phyloP scores from a whole-genome alignment of 2,113 vertebrate species.

The Rhinoptilus africanus region DNA sequence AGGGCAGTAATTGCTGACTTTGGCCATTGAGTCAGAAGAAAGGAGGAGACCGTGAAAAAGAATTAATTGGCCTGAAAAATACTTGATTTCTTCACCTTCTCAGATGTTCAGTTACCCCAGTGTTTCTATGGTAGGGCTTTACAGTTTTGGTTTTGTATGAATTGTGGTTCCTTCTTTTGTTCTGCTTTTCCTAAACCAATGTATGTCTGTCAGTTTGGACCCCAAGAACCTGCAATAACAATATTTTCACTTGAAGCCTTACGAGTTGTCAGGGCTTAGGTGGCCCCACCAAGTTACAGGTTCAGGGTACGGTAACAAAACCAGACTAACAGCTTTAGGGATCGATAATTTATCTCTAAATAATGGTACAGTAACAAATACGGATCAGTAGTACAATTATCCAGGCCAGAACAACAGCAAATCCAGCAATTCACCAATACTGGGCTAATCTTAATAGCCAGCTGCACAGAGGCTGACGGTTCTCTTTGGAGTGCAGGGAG shows the following conservation, averaged over 20 bases:
- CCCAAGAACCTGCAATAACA: neutral
- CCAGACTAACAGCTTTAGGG: neutral
- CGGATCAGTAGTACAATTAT: neutral
- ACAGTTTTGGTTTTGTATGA: neutral
- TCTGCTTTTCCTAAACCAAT: neutral
- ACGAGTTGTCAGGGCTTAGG: neutral
- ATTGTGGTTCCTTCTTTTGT: neutral
- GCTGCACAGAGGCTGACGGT: fast-evolving
- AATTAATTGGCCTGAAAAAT: neutral
- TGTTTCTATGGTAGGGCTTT: neutral
- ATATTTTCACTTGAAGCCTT: neutral
- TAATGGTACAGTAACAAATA: neutral
- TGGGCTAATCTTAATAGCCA: neutral
- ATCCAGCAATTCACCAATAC: neutral
- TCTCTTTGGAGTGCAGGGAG: fast-evolving
- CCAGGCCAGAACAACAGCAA: neutral
- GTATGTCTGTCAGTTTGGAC: neutral
- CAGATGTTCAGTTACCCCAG: neutral
- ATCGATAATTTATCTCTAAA: slow-evolving; percentile 25
- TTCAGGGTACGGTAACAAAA: neutral
- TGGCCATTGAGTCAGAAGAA: neutral
- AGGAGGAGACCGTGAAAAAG: neutral
- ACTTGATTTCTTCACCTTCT: neutral
- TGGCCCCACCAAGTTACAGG: neutral
- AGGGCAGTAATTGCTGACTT: neutral